Conservation (phyloP, 2,797 vertebrate species). For the Megaceryle alcyon region DNA sequence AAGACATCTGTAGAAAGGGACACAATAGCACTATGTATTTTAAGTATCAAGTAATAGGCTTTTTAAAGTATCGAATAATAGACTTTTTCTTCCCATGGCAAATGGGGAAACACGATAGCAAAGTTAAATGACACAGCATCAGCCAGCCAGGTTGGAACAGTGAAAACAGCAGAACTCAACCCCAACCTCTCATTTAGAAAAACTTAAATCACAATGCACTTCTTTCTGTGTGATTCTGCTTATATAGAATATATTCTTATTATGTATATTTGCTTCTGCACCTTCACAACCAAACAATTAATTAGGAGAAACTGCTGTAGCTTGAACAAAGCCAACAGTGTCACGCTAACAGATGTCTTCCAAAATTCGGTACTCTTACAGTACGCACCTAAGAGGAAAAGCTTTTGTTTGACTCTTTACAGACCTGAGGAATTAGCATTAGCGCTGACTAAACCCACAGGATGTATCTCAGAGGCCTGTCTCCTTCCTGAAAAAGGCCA, state of each 20-base stretch:
- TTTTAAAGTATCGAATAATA: not conserved
- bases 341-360: not conserved
- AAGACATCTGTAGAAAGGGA: not conserved
- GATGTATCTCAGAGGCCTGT: accelerated
- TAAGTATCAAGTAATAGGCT: not conserved
- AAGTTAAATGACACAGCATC: constrained; percentile 4
- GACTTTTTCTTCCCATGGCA: constrained; percentile 1
- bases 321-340: not conserved
- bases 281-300: not conserved
- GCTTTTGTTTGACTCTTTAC: not conserved
- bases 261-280: not conserved
- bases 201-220: not conserved
- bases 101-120: not conserved
- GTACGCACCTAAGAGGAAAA: not conserved
- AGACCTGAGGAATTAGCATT: not conserved
- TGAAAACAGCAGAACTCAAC: not conserved
- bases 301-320: not conserved
- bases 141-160: not conserved
- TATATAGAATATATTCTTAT: not conserved
- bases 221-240: not conserved
- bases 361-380: not conserved
- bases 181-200: not conserved
- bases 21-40: not conserved
- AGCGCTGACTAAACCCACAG: not conserved
- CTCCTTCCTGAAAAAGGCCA: not conserved